Evolutionary conservation across 2,797 vertebrate genomes (phyloP), one percentile per base, ranked within the genome.

Genomic region (Ctenopoma multispine): DNA sequence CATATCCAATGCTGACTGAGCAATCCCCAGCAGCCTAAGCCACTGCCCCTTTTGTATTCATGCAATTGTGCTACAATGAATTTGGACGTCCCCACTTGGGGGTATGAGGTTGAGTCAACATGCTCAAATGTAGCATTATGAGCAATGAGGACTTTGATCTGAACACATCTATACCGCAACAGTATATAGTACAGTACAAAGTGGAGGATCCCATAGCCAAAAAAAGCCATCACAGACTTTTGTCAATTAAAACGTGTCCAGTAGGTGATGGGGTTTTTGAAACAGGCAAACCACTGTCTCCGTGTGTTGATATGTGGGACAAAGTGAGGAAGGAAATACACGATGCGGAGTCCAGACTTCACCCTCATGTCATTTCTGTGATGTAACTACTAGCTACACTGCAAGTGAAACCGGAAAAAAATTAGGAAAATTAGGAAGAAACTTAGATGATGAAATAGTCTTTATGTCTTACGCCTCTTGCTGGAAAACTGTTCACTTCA

Each of bases 1-100:
- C 74, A 71, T 41, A 53, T 64, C 63, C 81, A 75, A 29, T 83
- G 91, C 90, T 93, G 92, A 93, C 83, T 8, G 69, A 60, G 64
- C 85, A 72, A 71, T 93, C 75, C 72, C 59, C 55, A 5, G 40
- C 58, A 34, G 58, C 48, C 41, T 13, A 63, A 70, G 62, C 66
- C 80, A 71, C 51, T 36, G 58, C 15, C 23, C 65, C 79, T 80
- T 90, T 91, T 93, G 89, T 90, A 63, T 69, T 63, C 27, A 55
- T 67, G 68, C 81, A 74, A 83, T 14, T 54, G 60, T 46, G 47
- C 43, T 48, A 69, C 82, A 88, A 83, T 82, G 70, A 82, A 72
- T 77, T 71, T 58, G 67, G 34, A 80, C 51, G 13, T 34, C 60
- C 69, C 40, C 54, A 60, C 50, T 34, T n/a, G 0, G 17, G 59